Percentiles rank a stretch among this genome's conserved stretches.
These are phyloP conservation scores for Habropoda laboriosa DNA, from an alignment of 1,140 invertebrate genomes.

Conservation along the genomic window DNA sequence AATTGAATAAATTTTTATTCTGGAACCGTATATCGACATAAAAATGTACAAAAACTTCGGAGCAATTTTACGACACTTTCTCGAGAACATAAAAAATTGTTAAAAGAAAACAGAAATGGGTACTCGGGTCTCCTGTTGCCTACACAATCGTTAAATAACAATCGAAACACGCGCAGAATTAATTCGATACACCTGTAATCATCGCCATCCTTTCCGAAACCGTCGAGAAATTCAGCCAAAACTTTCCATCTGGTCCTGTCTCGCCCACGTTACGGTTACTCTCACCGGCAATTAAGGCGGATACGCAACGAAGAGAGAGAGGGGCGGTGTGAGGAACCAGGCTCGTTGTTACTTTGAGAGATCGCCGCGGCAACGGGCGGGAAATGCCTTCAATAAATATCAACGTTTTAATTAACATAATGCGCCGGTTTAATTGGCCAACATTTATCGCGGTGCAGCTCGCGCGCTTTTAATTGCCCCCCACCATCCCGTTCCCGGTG, in stretches of 20 bases:
- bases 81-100: too few species aligned
- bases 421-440: slow-evolving; percentile 63
- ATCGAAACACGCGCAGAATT: too few species aligned
- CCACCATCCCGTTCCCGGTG: neutral
- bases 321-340: slow-evolving; percentile 26
- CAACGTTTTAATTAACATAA: slow-evolving; percentile 73
- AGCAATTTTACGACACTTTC: too few species aligned
- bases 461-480: slow-evolving; percentile 58
- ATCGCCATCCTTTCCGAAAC: too few species aligned
- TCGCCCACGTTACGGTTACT: neutral
- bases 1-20: too few species aligned
- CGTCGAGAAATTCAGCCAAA: neutral
- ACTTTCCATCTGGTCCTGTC: neutral
- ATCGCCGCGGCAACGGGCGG: slow-evolving; percentile 50
- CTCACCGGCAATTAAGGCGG: slow-evolving; percentile 50
- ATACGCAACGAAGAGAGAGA: slow-evolving; percentile 18
- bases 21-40: too few species aligned
- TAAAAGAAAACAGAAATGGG: too few species aligned
- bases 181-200: too few species aligned
- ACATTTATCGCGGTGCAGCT: slow-evolving; percentile 61
- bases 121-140: too few species aligned
- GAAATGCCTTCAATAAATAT: slow-evolving; percentile 66
- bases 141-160: too few species aligned
- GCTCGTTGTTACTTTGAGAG: slow-evolving; percentile 49
- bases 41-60: too few species aligned